Percentiles rank a stretch among this genome's conserved stretches.
Evolutionary conservation across 53 echinoderm and acorn worm species (phyloP).

Genomic region (Actinopyga echinites): DNA sequence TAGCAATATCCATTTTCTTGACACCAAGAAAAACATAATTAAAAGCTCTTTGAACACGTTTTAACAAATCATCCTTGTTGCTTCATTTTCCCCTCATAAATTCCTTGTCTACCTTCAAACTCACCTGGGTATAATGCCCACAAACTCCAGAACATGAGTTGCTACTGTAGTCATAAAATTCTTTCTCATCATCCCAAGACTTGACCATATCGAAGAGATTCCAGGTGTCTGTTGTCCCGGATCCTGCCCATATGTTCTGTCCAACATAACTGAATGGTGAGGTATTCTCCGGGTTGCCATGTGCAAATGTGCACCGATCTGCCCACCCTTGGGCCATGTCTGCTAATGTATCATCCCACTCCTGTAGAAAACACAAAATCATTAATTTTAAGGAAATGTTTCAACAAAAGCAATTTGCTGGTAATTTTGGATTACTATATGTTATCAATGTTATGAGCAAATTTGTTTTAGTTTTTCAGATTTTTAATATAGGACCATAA

Average conservation of each 20-base stretch:
- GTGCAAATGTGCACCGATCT: slow-evolving; percentile 45
- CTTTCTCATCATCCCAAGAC: slow-evolving; percentile 43
- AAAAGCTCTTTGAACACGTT: too few species aligned
- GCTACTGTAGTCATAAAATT: slow-evolving; percentile 32
- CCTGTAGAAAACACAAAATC: not conserved
- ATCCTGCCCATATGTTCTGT: slow-evolving; percentile 71
- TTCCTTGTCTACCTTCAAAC: not conserved
- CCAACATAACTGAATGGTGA: slow-evolving; percentile 58
- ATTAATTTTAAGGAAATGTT: too few species aligned
- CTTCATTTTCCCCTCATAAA: too few species aligned
- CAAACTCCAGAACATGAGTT: slow-evolving; percentile 50
- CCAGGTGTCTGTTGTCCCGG: slow-evolving; percentile 39
- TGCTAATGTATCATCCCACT: slow-evolving; percentile 61
- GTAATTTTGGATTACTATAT: too few species aligned
- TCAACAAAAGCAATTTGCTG: too few species aligned
- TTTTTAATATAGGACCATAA: too few species aligned
- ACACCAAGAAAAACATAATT: too few species aligned
- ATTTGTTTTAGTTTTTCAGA: too few species aligned
- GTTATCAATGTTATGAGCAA: too few species aligned
- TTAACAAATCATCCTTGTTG: too few species aligned
- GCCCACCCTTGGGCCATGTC: slow-evolving; percentile 63
- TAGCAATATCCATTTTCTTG: too few species aligned
- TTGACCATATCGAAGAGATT: slow-evolving; percentile 54
- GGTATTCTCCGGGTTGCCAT: slow-evolving; percentile 43
- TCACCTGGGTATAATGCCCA: slow-evolving; percentile 74